These are phyloP conservation scores for Tetragnatha montana DNA, from an alignment of 2,888 invertebrate species.

Conservation along the genomic window DNA sequence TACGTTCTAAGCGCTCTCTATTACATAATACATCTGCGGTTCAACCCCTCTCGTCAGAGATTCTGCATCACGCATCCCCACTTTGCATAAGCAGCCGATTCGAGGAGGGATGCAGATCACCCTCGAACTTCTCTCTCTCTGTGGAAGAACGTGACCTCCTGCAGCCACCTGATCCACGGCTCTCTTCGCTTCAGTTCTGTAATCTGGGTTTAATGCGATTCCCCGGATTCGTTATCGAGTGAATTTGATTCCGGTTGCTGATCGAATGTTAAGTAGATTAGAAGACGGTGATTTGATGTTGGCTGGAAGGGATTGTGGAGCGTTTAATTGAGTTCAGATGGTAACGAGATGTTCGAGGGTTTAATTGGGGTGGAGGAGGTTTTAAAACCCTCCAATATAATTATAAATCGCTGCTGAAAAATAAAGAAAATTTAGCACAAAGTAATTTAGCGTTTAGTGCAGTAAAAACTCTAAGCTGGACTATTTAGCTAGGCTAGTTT, in stretches of 20 bases:
- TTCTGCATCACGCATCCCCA: constrained; percentile 34
- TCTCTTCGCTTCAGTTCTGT: neutral
- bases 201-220: neutral
- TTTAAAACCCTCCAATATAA: no score
- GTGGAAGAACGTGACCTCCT: constrained; percentile 32
- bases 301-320: no score
- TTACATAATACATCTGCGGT: neutral
- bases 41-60: constrained; percentile 1
- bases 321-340: no score
- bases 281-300: no score
- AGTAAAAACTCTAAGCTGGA: no score
- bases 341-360: no score
- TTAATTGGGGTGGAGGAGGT: no score
- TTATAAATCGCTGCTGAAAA: no score
- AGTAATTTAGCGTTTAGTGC: no score
- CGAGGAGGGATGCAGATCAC: constrained; percentile 18
- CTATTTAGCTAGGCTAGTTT: no score
- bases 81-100: constrained; percentile 41
- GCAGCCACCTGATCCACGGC: neutral
- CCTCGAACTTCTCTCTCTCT: constrained; percentile 18
- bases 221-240: neutral
- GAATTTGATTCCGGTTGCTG: neutral
- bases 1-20: no score
- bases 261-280: neutral
- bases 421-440: no score